Percentiles rank a stretch among this genome's conserved stretches.
Evolutionary conservation across 2,797 vertebrate species (phyloP).

Genomic region (Propithecus deckenii): DNA sequence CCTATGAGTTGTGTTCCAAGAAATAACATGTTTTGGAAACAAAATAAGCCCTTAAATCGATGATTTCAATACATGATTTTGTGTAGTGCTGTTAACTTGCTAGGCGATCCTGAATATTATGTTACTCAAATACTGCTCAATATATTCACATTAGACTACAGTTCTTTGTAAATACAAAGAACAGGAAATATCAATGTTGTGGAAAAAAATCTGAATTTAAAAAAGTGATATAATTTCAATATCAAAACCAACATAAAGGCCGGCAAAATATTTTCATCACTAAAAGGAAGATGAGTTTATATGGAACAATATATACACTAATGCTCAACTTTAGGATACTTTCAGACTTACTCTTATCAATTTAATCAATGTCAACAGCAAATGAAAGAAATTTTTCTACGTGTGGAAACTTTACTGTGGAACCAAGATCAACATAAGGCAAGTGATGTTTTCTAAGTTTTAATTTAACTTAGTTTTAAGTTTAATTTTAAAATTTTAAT

Average conservation of each 20-base stretch:
- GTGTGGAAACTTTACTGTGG: background rate
- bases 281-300: slow-evolving; percentile 4
- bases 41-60: background rate
- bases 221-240: slow-evolving; percentile 10
- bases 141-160: background rate
- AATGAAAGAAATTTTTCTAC: slow-evolving; percentile 19
- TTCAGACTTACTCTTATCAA: slow-evolving; percentile 14
- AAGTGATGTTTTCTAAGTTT: background rate
- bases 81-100: background rate
- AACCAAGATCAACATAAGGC: background rate
- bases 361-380: background rate
- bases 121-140: background rate
- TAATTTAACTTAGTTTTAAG: background rate
- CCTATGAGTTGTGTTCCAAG: slow-evolving; percentile 4
- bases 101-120: slow-evolving; percentile 6
- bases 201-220: background rate
- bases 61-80: slow-evolving; percentile 15
- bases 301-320: background rate
- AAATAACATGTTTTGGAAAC: slow-evolving; percentile 25
- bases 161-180: background rate
- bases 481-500: background rate
- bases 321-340: background rate
- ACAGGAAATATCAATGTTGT: background rate
- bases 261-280: slow-evolving; percentile 32
- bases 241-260: slow-evolving; percentile 16